Percentiles rank a stretch among this genome's conserved stretches.
These are phyloP conservation scores for Coecobrya sp. DNA, from an alignment of 2,888 invertebrate species.

Conservation along the genomic window DNA sequence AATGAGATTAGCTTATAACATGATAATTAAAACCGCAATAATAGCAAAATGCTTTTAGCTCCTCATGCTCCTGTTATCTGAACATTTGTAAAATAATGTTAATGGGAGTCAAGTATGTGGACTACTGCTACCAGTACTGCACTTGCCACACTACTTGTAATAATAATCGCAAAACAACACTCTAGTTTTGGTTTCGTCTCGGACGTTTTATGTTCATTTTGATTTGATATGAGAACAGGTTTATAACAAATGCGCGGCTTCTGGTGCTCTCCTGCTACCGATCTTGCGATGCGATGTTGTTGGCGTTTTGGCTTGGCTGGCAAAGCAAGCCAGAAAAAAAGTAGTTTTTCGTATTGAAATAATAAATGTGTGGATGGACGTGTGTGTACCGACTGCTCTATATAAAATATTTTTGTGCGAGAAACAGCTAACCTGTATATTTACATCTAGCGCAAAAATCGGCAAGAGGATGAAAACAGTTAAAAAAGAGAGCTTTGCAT, in stretches of 20 bases:
- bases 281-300: neutral
- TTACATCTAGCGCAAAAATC: conserved; percentile 21
- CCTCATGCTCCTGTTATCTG: conserved; percentile 45
- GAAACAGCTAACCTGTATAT: conserved; percentile 22
- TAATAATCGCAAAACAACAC: conserved; percentile 48
- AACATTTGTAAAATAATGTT: conserved; percentile 44
- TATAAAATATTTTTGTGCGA: conserved; percentile 27
- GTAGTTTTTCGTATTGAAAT: neutral
- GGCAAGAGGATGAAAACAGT: conserved; percentile 19
- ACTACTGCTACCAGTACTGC: conserved; percentile 37
- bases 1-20: conserved; percentile 76
- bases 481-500: conserved; percentile 7
- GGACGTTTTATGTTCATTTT: conserved; percentile 31
- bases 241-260: conserved; percentile 4
- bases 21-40: conserved; percentile 79
- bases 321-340: conserved; percentile 33
- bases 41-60: conserved; percentile 76
- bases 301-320: conserved; percentile 22
- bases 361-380: neutral
- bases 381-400: conserved; percentile 1
- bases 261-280: conserved; percentile 15
- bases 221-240: conserved; percentile 33
- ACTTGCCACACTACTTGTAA: neutral
- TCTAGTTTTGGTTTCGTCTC: conserved; percentile 47
- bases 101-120: conserved; percentile 30